These are phyloP conservation scores for Bradysia coprophila DNA, from an alignment of 1,140 invertebrate species.

Conservation along the genomic window DNA sequence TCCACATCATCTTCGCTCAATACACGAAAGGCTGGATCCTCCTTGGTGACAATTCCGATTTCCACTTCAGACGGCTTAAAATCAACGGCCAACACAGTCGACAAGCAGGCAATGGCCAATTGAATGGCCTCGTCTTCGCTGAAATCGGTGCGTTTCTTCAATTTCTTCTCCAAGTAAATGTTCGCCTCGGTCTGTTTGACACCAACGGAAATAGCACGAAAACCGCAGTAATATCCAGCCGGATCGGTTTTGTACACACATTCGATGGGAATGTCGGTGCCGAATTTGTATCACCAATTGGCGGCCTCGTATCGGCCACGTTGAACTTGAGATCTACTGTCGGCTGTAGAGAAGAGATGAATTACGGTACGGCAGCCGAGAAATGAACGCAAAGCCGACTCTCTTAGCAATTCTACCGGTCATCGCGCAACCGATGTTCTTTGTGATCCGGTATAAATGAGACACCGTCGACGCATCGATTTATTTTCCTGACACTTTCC, in stretches of 20 bases:
- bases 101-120: constrained; percentile 85
- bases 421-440: constrained; percentile 92
- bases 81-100: constrained; percentile 85
- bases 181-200: constrained; percentile 93
- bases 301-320: constrained; percentile 93
- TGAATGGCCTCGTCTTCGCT: constrained; percentile 69
- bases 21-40: constrained; percentile 68
- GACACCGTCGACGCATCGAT: constrained; percentile 82
- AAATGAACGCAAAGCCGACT: too few relatives aligned
- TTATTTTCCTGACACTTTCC: constrained; percentile 94
- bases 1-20: constrained; percentile 79
- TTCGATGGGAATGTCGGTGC: constrained; percentile 91
- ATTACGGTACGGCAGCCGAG: too few relatives aligned
- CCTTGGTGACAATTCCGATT: constrained; percentile 79
- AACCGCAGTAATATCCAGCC: constrained; percentile 95
- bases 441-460: constrained; percentile 87
- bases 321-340: constrained; percentile 93
- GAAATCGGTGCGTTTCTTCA: constrained; percentile 77
- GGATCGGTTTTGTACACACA: constrained; percentile 96
- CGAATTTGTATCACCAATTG: constrained; percentile 94
- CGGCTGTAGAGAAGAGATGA: constrained; percentile 59
- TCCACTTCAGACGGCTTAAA: constrained; percentile 94
- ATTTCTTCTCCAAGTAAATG: constrained; percentile 94
- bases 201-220: constrained; percentile 82
- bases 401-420: constrained; percentile 91